These are phyloP conservation scores for Neoascia interrupta DNA, from an alignment of 2,888 invertebrate genomes.

Conservation along the genomic window DNA sequence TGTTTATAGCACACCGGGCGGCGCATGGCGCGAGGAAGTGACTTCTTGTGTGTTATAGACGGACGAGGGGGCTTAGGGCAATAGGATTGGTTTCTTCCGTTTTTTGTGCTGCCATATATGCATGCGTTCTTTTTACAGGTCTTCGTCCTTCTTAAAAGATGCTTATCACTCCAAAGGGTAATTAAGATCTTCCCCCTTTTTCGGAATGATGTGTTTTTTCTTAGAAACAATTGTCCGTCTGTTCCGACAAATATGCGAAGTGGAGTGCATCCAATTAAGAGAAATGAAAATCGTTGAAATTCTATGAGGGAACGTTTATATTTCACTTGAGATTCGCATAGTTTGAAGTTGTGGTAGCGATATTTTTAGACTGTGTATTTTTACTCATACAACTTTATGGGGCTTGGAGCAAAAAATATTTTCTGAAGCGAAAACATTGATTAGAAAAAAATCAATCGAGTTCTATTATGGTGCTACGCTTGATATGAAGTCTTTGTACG, in stretches of 20 bases:
- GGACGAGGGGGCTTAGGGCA: neutral
- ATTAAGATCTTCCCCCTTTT: constrained; percentile 39
- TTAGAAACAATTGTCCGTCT: constrained; percentile 6
- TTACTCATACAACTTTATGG: too few relatives aligned
- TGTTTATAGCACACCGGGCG: constrained; percentile 32
- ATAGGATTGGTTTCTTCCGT: neutral
- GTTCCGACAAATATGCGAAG: neutral
- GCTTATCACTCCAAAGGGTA: constrained; percentile 32
- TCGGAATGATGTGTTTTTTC: neutral
- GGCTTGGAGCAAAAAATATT: too few relatives aligned
- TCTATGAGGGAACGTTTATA: too few relatives aligned
- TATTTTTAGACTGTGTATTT: too few relatives aligned
- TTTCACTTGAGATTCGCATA: too few relatives aligned
- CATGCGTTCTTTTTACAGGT: constrained; percentile 17
- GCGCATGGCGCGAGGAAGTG: constrained; percentile 40
- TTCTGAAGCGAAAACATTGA: too few relatives aligned
- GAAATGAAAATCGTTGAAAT: too few relatives aligned
- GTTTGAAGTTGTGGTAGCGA: too few relatives aligned
- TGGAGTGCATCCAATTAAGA: neutral
- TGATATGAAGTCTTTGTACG: too few relatives aligned
- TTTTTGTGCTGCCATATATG: constrained; percentile 2
- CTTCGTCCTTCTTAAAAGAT: constrained; percentile 16
- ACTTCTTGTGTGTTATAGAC: constrained; percentile 26
- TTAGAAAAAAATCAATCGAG: too few relatives aligned
- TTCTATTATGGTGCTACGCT: too few relatives aligned